Evolutionary conservation across 2,113 vertebrate genomes (phyloP), one percentile per base, ranked within the genome.

Genomic region (Chlamydotis undulata): DNA sequence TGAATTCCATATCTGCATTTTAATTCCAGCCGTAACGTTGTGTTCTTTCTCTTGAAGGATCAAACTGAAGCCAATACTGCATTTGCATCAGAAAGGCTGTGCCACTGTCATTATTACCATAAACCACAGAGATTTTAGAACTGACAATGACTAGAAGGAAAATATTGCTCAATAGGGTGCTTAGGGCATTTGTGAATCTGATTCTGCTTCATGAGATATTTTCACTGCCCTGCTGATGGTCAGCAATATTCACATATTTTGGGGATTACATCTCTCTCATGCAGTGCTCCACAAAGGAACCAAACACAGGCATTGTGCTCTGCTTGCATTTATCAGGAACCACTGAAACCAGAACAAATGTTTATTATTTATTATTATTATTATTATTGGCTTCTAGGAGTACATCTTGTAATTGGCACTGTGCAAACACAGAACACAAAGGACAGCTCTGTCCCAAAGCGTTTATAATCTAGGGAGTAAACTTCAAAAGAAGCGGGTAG

Each of bases 371-470:
- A 50, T 91, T 90, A 59, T 74, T 90, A 59, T 74, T 83, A 70
- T 23, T 90, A 59, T 79, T 83, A 67, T 23, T 97, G 85, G 79
- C 64, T 90, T 80, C 63, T 71, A 67, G 59, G 15, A 75, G 9
- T 33, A 55, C 2, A 5, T 74, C 71, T 84, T 94, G 82, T 86
- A 83, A 96, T 45, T 67, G 75, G n/a, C 47, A 69, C 31, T 90
- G 41, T 63, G 59, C 63, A 95, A 92, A 89, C 76, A 86, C 29
- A 52, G 57, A 93, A 71, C 47, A 94, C 86, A 95, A 90, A 92
- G 60, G 50, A 71, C 76, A 60, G 61, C 39, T 90, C 68, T 93
- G 69, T 91, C 55, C 47, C 43, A 67, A 31, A 86, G 67, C 1
- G 1, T 74, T 95, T 92, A 52, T 65, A 78, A 86, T 71, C 49